Evolutionary conservation across 2,888 invertebrate genomes (phyloP), one percentile per base, ranked within the genome.

Genomic region (Platycheirus rosarum): DNA sequence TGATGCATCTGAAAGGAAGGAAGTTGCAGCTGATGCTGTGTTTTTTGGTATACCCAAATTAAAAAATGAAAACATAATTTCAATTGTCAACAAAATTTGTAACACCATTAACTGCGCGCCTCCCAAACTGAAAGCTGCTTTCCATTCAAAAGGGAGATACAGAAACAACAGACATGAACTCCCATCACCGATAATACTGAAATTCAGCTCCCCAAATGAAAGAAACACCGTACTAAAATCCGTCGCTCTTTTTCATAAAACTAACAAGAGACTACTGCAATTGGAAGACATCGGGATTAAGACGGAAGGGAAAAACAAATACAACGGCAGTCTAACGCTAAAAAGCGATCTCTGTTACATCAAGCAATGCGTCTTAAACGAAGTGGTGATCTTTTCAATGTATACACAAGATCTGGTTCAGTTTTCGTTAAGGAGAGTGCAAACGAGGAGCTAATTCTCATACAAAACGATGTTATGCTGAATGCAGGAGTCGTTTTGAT

Each of bases 291-390:
- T 32, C 32, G 8, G 32, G 6, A 32, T 32, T 32, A 6, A 32
- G 9, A 32, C 9, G 32, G 2, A 32, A 32, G 32, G 32, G 32
- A 32, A 35, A 0, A 1, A 8, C 9, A 35, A 35, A n/a, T n/a
- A 35, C 35, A 35, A n/a, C 35, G n/a, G 35, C n/a, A 35, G 35
- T n/a, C n/a, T 35, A 35, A 35, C 35, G n/a, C 35, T n/a, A 35
- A 35, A 5, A 35, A 35, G n/a, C 35, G n/a, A 11, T 35, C 35
- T 35, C 35, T 32, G 2, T 9, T 32, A 4, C 32, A n/a, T n/a
- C n/a, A n/a, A n/a, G n/a, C n/a, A n/a, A n/a, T n/a, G n/a, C n/a
- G n/a, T n/a, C n/a, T n/a, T 32, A 4, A 32, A 6, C 32, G 32
- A 32, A 32, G 32, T 32, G 32, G 32, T 1, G 32, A 6, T 32